phyloP scores from a whole-genome alignment of 2,888 invertebrate genomes.

The Myopa tessellatipennis region DNA sequence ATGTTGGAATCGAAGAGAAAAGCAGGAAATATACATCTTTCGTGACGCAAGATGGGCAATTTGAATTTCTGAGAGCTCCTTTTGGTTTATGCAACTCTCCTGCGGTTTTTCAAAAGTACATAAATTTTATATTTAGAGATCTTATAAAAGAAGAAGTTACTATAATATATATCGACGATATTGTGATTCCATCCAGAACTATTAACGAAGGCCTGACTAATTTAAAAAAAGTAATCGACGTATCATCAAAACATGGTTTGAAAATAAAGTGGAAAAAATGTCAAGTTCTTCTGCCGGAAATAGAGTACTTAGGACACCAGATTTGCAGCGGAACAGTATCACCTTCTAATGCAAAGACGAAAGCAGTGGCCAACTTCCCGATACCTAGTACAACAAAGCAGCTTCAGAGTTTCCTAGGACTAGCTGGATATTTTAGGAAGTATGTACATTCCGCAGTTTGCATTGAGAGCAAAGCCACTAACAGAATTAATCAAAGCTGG shows the following conservation, averaged over 20 bases:
- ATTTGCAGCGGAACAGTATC: constrained; percentile 67
- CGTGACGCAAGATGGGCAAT: constrained; percentile 36
- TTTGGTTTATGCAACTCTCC: constrained; percentile 34
- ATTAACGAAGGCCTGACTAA: constrained; percentile 17
- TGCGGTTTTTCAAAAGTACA: constrained; percentile 16
- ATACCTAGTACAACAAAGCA: constrained; percentile 2
- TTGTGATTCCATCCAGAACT: constrained; percentile 35
- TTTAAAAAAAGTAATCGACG: constrained; percentile 2
- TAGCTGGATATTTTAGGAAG: constrained; percentile 16
- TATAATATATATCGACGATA: constrained; percentile 37
- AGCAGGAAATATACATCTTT: constrained; percentile 39
- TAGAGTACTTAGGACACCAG: constrained; percentile 34
- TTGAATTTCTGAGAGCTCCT: constrained; percentile 31
- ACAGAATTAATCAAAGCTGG: not conserved
- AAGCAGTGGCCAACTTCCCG: constrained; percentile 5
- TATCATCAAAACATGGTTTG: constrained; percentile 29
- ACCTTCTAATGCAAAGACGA: constrained; percentile 6
- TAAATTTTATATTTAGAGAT: constrained; percentile 17
- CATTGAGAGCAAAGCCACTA: not conserved
- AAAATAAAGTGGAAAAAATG: constrained; percentile 40
- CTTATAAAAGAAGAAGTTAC: constrained; percentile 22
- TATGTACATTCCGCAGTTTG: constrained; percentile 8
- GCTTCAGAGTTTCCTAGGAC: not conserved
- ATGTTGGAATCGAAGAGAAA: constrained; percentile 37
- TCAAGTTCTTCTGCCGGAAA: constrained; percentile 29